These are phyloP conservation scores for Hybos culiciformis DNA, from an alignment of 2,888 invertebrate genomes.

Conservation along the genomic window DNA sequence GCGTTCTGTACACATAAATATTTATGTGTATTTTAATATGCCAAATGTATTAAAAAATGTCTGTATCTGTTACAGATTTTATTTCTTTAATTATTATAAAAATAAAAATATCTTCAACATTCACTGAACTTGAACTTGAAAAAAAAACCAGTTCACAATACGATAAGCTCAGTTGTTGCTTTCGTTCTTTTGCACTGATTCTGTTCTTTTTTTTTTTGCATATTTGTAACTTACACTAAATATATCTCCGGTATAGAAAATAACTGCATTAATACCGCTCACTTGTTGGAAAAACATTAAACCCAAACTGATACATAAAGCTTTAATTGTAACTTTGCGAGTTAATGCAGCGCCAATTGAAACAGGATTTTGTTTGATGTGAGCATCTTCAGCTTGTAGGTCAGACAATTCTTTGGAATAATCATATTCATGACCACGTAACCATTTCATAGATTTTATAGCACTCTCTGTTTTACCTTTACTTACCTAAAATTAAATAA, in stretches of 20 bases:
- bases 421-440: slow-evolving; percentile 61
- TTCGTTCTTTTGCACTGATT: no score
- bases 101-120: slow-evolving; percentile 1
- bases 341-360: slow-evolving; percentile 44
- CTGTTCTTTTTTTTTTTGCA: no score
- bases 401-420: slow-evolving; percentile 48
- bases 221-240: slow-evolving; percentile 54
- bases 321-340: slow-evolving; percentile 47
- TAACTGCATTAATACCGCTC: slow-evolving; percentile 69
- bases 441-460: slow-evolving; percentile 48
- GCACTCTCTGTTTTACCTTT: slow-evolving; percentile 54
- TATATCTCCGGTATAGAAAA: slow-evolving; percentile 64
- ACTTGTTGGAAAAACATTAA: slow-evolving; percentile 86
- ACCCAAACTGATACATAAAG: slow-evolving; percentile 55
- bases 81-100: neutral
- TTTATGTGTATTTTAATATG: no score
- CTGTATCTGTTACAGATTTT: no score
- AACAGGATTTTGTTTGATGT: slow-evolving; percentile 38
- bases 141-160: no score
- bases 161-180: no score
- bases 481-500: slow-evolving; percentile 20
- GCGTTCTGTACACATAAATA: no score
- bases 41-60: no score
- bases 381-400: slow-evolving; percentile 43
- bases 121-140: no score